Evolutionary conservation across 2,113 vertebrate species (phyloP), one percentile per base, ranked within the genome.

Genomic region (Myxocyprinus asiaticus): DNA sequence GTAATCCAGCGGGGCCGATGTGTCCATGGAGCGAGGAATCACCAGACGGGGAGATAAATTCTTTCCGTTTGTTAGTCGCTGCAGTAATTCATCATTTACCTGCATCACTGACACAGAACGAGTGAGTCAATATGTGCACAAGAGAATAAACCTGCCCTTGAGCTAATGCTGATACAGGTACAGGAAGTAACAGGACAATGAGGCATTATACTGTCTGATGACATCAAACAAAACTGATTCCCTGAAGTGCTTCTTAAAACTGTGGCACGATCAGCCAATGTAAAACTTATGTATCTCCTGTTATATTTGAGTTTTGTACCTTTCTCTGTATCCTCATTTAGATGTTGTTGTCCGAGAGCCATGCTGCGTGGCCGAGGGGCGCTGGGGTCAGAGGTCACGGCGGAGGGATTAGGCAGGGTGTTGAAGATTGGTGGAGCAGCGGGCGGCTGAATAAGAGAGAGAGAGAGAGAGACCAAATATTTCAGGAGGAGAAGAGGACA

Each of bases 31-130:
- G 2, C 91, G 93, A 7, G 88, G 92, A 78, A 95, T 94, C 67
- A 91, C 80, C 78, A 95, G 88, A 0, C 88, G 86, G 65, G 92
- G 93, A 79, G 87, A 88, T 33, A 90, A 83, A 4, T 8, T 56
- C 81, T 92, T 93, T 6, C 93, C 92, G 0, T 88, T 92, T 4
- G 94, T 91, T 77, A 95, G 85, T 64, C 89, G 90, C 73, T 92
- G 90, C 6, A 93, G 87, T 53, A 93, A 88, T 86, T 95, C 94
- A 4, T 95, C 94, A 2, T 95, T 95, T 83, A 95, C 91, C 81
- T 88, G 0, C 86, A 90, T 94, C 59, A 81, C 92, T 95, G 83
- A 74, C 47, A 67, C 50, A 74, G 69, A 78, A 42, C 69, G 17
- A 53, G 3, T 9, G 12, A 64, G 10, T 79, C 43, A 51, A 11